Percentiles rank a stretch among this genome's conserved stretches.
Conservation (phyloP, 53 echinoderm and acorn worm species). For the Hippasteria phrygiana region DNA sequence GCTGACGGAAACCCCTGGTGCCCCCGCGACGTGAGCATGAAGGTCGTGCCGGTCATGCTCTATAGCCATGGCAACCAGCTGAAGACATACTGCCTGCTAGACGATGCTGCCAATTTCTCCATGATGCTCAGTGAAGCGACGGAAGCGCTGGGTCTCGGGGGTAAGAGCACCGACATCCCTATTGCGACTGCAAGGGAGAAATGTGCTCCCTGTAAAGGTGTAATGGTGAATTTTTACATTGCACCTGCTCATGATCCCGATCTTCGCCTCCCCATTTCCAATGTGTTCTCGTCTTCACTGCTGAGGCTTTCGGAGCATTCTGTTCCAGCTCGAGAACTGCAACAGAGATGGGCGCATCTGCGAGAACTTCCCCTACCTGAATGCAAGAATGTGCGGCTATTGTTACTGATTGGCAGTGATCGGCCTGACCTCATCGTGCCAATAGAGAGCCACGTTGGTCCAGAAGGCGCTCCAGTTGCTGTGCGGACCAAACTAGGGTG, state of each 20-base stretch:
- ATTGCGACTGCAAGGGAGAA: conserved; percentile 32
- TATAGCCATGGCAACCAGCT: neutral
- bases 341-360: neutral
- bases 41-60: neutral
- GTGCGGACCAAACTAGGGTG: conserved; percentile 38
- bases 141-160: neutral
- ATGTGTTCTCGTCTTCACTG: conserved; percentile 20
- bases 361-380: conserved; percentile 7
- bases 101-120: conserved; percentile 30
- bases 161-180: neutral
- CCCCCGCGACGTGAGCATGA: conserved; percentile 7
- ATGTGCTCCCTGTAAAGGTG: conserved; percentile 21
- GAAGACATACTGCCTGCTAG: conserved; percentile 7
- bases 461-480: conserved; percentile 23
- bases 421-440: conserved; percentile 24
- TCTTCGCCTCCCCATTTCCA: neutral
- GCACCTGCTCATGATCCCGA: neutral
- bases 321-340: neutral
- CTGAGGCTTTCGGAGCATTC: conserved; percentile 23
- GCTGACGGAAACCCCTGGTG: neutral
- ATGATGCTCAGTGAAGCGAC: conserved; percentile 1
- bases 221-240: neutral
- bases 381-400: neutral
- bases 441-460: conserved; percentile 28
- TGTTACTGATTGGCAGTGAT: conserved; percentile 37